Evolutionary conservation across 2,797 vertebrate genomes (phyloP).

Genomic region (Mustela erminea): DNA sequence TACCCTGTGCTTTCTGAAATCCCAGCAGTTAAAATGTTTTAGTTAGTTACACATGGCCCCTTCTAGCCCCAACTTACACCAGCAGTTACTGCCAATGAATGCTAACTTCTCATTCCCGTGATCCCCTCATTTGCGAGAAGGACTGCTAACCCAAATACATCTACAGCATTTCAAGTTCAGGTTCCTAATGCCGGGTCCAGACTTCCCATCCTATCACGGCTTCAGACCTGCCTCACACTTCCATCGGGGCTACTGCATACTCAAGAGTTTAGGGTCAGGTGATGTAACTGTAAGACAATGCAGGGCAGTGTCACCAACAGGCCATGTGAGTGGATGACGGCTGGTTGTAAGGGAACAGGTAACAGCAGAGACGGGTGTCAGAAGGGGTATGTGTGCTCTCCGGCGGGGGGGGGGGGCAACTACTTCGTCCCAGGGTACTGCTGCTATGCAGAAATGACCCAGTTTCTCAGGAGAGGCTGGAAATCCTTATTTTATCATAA

Average conservation of each 20-base stretch:
- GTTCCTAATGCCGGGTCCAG: neutral
- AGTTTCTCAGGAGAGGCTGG: conserved; percentile 19
- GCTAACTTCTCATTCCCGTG: neutral
- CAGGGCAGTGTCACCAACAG: neutral
- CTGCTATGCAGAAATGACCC: neutral
- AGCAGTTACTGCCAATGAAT: neutral
- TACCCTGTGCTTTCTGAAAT: neutral
- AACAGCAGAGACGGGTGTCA: neutral
- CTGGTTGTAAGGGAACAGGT: neutral
- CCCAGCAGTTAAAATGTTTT: neutral
- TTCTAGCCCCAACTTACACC: neutral
- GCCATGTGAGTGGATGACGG: neutral
- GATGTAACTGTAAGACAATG: neutral
- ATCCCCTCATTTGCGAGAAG: neutral
- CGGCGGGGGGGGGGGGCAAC: neutral
- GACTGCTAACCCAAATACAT: neutral
- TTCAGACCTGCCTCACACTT: neutral
- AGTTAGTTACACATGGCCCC: neutral
- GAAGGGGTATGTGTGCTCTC: neutral
- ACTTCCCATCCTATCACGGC: neutral
- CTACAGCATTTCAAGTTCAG: neutral
- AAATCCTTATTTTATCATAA: neutral
- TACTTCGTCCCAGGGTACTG: neutral
- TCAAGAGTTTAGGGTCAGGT: neutral
- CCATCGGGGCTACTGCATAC: neutral